phyloP scores from a whole-genome alignment of 2,113 vertebrate genomes.

The Menidia beryllina region DNA sequence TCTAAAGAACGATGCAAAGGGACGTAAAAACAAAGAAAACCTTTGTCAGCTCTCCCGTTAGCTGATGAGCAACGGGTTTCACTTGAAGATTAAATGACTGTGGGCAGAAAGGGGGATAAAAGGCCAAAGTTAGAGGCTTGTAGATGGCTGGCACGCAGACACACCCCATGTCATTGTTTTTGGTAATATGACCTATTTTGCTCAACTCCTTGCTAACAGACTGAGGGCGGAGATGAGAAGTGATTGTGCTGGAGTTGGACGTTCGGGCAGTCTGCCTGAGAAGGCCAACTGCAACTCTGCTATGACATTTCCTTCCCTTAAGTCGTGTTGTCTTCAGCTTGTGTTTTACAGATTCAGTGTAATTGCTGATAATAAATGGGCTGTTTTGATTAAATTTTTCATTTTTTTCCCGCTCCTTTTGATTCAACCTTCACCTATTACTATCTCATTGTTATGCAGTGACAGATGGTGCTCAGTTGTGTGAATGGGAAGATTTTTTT shows the following conservation, averaged over 20 bases:
- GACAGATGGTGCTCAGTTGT: slow-evolving; percentile 10
- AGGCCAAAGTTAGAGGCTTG: slow-evolving; percentile 30
- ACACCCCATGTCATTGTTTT: slow-evolving; percentile 67
- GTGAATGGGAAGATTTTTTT: slow-evolving; percentile 18
- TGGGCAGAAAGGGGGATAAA: slow-evolving; percentile 27
- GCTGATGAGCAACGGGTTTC: not conserved
- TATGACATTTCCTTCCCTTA: slow-evolving; percentile 3
- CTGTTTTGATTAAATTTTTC: not conserved
- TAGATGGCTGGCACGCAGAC: slow-evolving; percentile 33
- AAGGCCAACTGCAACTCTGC: slow-evolving; percentile 33
- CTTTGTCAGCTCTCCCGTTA: slow-evolving; percentile 10
- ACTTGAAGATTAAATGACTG: not conserved
- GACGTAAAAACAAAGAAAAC: not conserved
- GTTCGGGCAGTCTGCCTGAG: slow-evolving; percentile 31
- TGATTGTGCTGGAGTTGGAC: slow-evolving; percentile 32
- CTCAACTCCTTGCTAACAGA: slow-evolving; percentile 41
- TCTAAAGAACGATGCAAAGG: slow-evolving; percentile 1
- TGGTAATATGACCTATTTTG: slow-evolving; percentile 79
- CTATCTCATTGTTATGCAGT: not conserved
- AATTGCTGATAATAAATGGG: not conserved
- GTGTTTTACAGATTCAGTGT: slow-evolving; percentile 10
- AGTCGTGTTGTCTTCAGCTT: not conserved
- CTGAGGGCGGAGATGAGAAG: slow-evolving; percentile 47
- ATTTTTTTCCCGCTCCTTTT: slow-evolving; percentile 18
- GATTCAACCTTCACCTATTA: not conserved